phyloP scores from a whole-genome alignment of 2,113 vertebrate genomes.

The Bostrychus sinensis region DNA sequence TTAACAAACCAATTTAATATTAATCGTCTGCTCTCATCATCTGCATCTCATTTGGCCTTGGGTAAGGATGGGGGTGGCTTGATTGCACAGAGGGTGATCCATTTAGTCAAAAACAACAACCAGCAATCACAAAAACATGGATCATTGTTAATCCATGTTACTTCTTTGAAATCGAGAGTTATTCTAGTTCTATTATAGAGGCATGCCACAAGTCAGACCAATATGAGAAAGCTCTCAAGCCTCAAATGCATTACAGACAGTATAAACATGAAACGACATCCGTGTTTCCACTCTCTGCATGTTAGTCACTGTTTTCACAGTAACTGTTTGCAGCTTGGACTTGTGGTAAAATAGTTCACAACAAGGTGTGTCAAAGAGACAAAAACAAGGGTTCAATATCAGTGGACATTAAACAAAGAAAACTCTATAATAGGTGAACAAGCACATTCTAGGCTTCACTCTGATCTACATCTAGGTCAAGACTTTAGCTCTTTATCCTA shows the following conservation, averaged over 20 bases:
- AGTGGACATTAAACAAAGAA: conserved; percentile 1
- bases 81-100: conserved; percentile 37
- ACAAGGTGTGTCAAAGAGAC: conserved; percentile 13
- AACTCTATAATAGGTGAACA: neutral
- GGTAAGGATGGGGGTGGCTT: conserved; percentile 14
- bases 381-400: conserved; percentile 19
- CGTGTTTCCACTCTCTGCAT: conserved; percentile 8
- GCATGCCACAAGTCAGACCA: neutral
- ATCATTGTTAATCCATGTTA: neutral
- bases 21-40: conserved; percentile 19
- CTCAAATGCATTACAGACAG: neutral
- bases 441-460: neutral
- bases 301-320: conserved; percentile 26
- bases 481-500: neutral
- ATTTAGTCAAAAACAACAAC: conserved; percentile 11
- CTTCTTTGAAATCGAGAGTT: neutral
- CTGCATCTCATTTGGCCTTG: conserved; percentile 49
- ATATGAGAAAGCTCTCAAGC: neutral
- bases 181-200: neutral
- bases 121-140: neutral
- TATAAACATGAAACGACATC: neutral
- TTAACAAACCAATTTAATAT: conserved; percentile 13
- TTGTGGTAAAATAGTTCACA: neutral
- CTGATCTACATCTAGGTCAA: neutral
- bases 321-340: conserved; percentile 7